A percentile compares a stretch with the other conserved stretches of the same genome.
phyloP scores from a whole-genome alignment of 2,113 vertebrate genomes.

The Pipa parva region DNA sequence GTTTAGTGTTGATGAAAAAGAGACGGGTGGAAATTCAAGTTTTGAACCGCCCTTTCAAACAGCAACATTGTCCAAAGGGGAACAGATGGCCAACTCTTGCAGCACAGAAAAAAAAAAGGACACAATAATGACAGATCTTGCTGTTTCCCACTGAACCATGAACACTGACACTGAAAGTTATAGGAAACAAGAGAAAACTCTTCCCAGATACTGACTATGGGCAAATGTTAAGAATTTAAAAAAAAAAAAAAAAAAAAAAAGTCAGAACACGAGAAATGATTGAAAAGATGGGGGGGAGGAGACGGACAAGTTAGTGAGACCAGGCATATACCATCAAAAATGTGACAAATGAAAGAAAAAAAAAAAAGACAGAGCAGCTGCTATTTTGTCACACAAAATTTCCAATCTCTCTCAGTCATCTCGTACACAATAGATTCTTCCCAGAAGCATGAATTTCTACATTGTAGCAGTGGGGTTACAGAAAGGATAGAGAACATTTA shows the following conservation, averaged over 20 bases:
- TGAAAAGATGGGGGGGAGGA: not conserved
- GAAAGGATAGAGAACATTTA: not conserved
- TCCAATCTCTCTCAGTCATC: slow-evolving; percentile 49
- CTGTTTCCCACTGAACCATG: slow-evolving; percentile 70
- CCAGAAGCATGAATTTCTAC: slow-evolving; percentile 35
- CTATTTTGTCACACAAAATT: slow-evolving; percentile 55
- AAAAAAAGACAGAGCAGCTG: slow-evolving; percentile 51
- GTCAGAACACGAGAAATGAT: not conserved
- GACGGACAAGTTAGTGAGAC: slow-evolving; percentile 40
- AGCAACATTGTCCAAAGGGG: slow-evolving; percentile 75
- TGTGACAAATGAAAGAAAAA: not conserved
- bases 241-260: too few species aligned
- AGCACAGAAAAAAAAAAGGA: slow-evolving; percentile 60
- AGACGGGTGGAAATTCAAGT: not conserved
- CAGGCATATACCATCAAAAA: slow-evolving; percentile 37
- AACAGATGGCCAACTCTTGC: slow-evolving; percentile 76
- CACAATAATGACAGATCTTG: slow-evolving; percentile 68
- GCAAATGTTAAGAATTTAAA: too few species aligned
- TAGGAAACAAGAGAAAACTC: slow-evolving; percentile 61
- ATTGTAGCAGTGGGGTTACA: not conserved
- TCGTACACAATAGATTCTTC: slow-evolving; percentile 50
- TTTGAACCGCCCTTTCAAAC: slow-evolving; percentile 65
- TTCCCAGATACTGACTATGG: slow-evolving; percentile 61
- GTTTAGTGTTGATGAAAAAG: not conserved
- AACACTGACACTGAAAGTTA: slow-evolving; percentile 61